These are phyloP conservation scores for Myocastor coypus DNA, from an alignment of 2,113 vertebrate genomes.

Conservation along the genomic window DNA sequence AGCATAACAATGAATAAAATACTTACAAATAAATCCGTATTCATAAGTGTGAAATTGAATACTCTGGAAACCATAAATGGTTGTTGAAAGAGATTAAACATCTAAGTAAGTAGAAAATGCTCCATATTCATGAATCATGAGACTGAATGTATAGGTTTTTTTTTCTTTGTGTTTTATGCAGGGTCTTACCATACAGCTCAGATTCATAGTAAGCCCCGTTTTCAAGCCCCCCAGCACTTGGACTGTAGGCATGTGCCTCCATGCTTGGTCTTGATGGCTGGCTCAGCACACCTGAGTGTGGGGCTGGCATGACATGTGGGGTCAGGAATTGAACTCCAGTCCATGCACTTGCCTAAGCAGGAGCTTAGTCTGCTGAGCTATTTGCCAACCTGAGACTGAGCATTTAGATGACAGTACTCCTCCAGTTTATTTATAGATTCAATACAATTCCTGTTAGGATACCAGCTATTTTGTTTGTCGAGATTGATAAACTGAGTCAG, in stretches of 20 bases:
- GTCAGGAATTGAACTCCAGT: no score
- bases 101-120: not conserved
- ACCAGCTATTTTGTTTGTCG: not conserved
- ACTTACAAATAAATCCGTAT: not conserved
- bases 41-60: not conserved
- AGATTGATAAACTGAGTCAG: not conserved
- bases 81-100: not conserved
- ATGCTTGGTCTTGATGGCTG: no score
- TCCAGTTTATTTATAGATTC: not conserved
- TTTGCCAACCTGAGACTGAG: no score
- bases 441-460: not conserved
- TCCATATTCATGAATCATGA: not conserved
- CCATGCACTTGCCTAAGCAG: no score
- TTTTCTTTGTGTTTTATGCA: no score
- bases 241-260: no score
- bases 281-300: no score
- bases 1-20: not conserved
- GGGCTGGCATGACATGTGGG: no score
- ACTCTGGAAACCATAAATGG: not conserved
- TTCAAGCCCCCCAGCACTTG: no score
- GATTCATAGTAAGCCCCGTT: no score
- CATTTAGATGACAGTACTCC: not conserved
- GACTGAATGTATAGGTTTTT: not conserved
- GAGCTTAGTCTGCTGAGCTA: no score
- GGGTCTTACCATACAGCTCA: no score